Conservation (phyloP, 92 coral and sea anemone genomes). For the Epizoanthus rinbou region DNA sequence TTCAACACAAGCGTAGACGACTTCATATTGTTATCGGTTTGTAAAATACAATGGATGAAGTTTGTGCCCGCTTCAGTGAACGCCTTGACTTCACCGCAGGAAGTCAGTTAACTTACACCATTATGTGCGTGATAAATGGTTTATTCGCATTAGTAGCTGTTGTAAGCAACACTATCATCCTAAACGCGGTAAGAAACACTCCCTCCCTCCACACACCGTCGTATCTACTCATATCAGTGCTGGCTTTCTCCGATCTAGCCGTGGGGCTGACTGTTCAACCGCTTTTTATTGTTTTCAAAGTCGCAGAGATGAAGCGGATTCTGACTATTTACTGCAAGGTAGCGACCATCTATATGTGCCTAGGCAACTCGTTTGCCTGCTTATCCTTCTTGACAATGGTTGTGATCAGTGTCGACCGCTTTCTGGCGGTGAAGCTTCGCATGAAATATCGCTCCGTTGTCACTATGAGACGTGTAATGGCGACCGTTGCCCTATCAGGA, state of each 20-base stretch:
- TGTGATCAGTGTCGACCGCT: slow-evolving; percentile 35
- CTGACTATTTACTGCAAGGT: slow-evolving; percentile 28
- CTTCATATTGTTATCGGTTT: neutral
- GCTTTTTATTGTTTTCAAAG: slow-evolving; percentile 25
- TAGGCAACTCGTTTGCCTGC: slow-evolving; percentile 39
- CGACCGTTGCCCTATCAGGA: neutral
- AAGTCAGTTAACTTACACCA: slow-evolving; percentile 10
- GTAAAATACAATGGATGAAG: slow-evolving; percentile 4
- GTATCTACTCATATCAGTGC: slow-evolving; percentile 12
- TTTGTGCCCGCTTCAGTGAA: slow-evolving; percentile 36
- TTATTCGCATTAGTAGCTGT: slow-evolving; percentile 3
- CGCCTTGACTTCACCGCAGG: slow-evolving; percentile 20
- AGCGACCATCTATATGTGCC: slow-evolving; percentile 35
- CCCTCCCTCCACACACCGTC: slow-evolving; percentile 44
- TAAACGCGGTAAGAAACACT: slow-evolving; percentile 16
- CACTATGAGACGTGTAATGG: slow-evolving; percentile 28
- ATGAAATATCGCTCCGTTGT: slow-evolving; percentile 32
- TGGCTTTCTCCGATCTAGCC: slow-evolving; percentile 34
- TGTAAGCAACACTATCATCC: slow-evolving; percentile 4
- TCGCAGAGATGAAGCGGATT: slow-evolving; percentile 18
- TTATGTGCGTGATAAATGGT: slow-evolving; percentile 28
- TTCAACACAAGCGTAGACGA: neutral
- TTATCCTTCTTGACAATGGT: slow-evolving; percentile 39
- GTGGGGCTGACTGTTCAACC: slow-evolving; percentile 41
- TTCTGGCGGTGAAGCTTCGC: slow-evolving; percentile 39